Conservation (phyloP, 1,140 invertebrate genomes). For the Batillaria attramentaria region DNA sequence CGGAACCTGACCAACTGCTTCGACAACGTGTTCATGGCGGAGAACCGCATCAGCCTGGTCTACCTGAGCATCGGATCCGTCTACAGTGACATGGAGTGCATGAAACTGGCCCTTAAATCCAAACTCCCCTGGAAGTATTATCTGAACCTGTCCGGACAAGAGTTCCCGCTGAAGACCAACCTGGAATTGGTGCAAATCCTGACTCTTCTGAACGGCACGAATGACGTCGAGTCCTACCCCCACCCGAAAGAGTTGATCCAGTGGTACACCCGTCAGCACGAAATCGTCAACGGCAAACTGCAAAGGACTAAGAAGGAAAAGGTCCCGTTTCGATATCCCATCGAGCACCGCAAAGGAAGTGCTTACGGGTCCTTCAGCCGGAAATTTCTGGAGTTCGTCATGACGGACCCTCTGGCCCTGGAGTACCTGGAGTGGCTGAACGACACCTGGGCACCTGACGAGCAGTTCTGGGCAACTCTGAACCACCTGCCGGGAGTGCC, state of each 20-base stretch:
- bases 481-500: conserved; percentile 50
- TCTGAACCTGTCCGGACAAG: conserved; percentile 64
- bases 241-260: neutral
- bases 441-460: conserved; percentile 56
- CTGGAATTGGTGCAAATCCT: conserved; percentile 51
- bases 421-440: conserved; percentile 50
- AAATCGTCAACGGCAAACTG: neutral
- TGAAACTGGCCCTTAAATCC: conserved; percentile 17
- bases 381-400: conserved; percentile 51
- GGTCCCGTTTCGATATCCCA: conserved; percentile 30
- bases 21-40: conserved; percentile 54
- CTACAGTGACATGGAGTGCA: conserved; percentile 52
- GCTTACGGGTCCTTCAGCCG: conserved; percentile 54
- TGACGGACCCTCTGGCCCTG: conserved; percentile 44
- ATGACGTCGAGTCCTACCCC: conserved; percentile 21
- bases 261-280: neutral
- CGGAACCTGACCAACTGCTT: conserved; percentile 52
- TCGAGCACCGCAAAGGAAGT: conserved; percentile 54
- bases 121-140: conserved; percentile 63
- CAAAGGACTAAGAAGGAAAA: neutral
- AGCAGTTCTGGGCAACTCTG: conserved; percentile 55
- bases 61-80: conserved; percentile 49
- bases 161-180: conserved; percentile 65
- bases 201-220: conserved; percentile 6
- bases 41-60: conserved; percentile 42